Base-by-base conservation (phyloP, 2,113 vertebrate species). In the Halcyon senegalensis region DNA sequence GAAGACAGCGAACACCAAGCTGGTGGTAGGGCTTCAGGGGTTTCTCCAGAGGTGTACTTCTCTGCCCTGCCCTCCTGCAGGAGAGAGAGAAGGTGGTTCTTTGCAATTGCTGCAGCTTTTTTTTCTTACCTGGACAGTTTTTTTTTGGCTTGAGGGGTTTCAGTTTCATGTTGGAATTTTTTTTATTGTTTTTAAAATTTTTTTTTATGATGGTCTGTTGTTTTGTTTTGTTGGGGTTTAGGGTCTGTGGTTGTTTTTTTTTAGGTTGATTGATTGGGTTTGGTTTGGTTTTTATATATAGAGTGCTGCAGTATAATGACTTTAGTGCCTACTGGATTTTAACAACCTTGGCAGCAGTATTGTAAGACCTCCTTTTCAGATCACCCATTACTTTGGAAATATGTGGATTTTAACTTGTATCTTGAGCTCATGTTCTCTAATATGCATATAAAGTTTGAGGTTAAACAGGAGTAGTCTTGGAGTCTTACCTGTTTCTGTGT, bases 241-340 rank as follows among this genome's bases (percentile, higher is more conserved):
- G 24, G 50, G 23, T 24, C 23, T 51, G n/a, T 21, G n/a, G 7
- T 30, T 13, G 64, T 9, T 44, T 50, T 25, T 48, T 48, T 48
- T 23, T 48, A 23, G 10, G 48, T 48, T 48, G 43, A 15, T 43
- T 48, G 48, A 48, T 48, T 48, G 48, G 48, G 21, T 48, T 48
- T 48, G 19, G 5, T 23, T 51, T 27, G 33, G 13, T 27, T 24
- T 66, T 77, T 85, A 48, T 14, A 13, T 27, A 70, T 10, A 35
- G 79, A 84, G 87, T 69, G 89, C 95, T 96, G 93, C 93, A 76
- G 87, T 73, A 74, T 73, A 64, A 43, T 76, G 53, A 93, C 75
- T 69, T 82, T 95, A 93, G 92, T 96, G 96, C 96, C 96, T 96
- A 90, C 73, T 94, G 89, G 73, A 94, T 91, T 94, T 82, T 72